phyloP scores from a whole-genome alignment of 1,140 invertebrate species.

The Magallana gigas region DNA sequence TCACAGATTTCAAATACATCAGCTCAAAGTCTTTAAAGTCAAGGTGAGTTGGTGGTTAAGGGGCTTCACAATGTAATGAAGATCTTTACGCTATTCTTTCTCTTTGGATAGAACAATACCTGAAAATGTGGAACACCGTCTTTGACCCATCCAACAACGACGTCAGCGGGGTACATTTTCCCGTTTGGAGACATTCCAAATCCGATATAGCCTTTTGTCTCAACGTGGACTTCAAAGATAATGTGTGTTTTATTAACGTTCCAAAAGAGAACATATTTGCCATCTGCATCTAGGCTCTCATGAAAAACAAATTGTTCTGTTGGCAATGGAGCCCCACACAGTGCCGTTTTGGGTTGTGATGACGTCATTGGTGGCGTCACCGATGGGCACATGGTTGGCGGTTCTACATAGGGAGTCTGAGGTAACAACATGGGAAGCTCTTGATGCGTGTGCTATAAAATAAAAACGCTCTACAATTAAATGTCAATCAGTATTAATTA shows the following conservation, averaged over 20 bases:
- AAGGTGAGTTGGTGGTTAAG: too few relatives aligned
- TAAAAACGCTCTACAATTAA: background rate
- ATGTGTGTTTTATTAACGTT: constrained; percentile 42
- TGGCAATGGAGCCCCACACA: constrained; percentile 10
- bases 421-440: background rate
- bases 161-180: constrained; percentile 88
- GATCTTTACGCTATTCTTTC: background rate
- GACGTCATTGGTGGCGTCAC: background rate
- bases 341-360: background rate
- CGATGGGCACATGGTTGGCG: background rate
- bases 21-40: too few relatives aligned
- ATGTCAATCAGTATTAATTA: too few relatives aligned
- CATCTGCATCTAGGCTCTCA: constrained; percentile 13
- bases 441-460: constrained; percentile 7
- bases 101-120: constrained; percentile 15
- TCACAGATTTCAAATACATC: too few relatives aligned
- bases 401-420: background rate
- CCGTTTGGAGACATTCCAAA: constrained; percentile 89
- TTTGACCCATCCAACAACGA: constrained; percentile 91
- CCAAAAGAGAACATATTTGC: constrained; percentile 44
- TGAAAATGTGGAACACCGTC: constrained; percentile 81
- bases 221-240: constrained; percentile 41
- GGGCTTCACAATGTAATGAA: too few relatives aligned
- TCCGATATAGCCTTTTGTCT: constrained; percentile 85
- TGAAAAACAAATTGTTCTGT: constrained; percentile 41